These are phyloP conservation scores for Pherbina coryleti DNA, from an alignment of 2,888 invertebrate species.

Conservation along the genomic window DNA sequence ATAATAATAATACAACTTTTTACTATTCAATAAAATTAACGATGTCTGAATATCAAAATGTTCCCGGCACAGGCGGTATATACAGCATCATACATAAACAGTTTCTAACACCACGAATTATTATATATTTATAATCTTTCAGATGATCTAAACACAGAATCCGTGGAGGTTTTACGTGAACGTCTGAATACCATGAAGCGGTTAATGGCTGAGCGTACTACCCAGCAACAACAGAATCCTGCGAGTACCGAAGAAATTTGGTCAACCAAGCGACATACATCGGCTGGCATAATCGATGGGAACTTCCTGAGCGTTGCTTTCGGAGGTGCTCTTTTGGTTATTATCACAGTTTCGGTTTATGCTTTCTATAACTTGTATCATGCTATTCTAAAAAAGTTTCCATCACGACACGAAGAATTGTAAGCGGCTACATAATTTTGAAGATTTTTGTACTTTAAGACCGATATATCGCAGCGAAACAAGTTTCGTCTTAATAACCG, in stretches of 20 bases:
- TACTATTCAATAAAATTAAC: background rate
- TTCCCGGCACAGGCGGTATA: conserved; percentile 4
- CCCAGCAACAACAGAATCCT: conserved; percentile 68
- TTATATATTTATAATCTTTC: background rate
- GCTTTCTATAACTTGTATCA: conserved; percentile 87
- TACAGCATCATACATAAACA: background rate
- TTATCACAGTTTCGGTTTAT: conserved; percentile 84
- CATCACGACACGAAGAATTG: conserved; percentile 83
- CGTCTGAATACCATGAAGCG: conserved; percentile 84
- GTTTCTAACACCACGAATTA: too few relatives aligned
- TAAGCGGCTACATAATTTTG: conserved; percentile 67
- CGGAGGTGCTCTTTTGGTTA: conserved; percentile 81
- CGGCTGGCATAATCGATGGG: conserved; percentile 78
- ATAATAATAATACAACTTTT: background rate
- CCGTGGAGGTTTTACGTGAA: conserved; percentile 84
- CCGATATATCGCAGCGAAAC: too few relatives aligned
- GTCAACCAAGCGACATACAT: conserved; percentile 65
- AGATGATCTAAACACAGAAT: conserved; percentile 73
- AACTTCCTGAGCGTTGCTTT: conserved; percentile 88
- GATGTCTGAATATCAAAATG: conserved; percentile 31
- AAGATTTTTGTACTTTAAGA: too few relatives aligned
- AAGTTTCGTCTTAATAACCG: too few relatives aligned
- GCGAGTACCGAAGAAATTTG: conserved; percentile 67
- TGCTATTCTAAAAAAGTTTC: conserved; percentile 86
- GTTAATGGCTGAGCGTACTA: conserved; percentile 80